Percentiles rank a stretch among this genome's conserved stretches.
phyloP scores from a whole-genome alignment of 2,888 invertebrate species.

The Ormia ochracea region DNA sequence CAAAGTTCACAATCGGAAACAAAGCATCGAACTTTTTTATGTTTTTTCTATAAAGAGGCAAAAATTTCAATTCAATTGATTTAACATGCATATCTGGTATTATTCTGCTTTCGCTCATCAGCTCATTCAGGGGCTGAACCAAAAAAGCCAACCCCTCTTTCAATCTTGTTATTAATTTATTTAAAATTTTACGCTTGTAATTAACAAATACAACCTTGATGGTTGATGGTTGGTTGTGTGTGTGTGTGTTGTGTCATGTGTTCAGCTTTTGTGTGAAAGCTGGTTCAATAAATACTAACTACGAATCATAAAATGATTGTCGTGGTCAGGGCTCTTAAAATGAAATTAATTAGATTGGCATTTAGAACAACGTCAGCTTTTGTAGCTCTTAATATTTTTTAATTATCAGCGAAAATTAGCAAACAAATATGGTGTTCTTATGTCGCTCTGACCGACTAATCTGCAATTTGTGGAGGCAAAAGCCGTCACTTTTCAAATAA shows the following conservation, averaged over 20 bases:
- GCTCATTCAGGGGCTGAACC: not conserved
- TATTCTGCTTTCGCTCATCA: slow-evolving; percentile 12
- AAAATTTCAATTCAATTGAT: slow-evolving; percentile 38
- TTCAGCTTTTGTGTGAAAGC: not conserved
- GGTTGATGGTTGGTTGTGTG: not conserved
- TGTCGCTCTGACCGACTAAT: too few species aligned
- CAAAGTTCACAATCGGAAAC: not conserved
- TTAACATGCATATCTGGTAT: slow-evolving; percentile 4
- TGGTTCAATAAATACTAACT: not conserved
- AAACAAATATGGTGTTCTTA: too few species aligned
- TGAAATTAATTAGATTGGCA: not conserved
- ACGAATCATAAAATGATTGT: slow-evolving; percentile 11
- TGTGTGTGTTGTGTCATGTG: not conserved
- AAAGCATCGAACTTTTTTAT: slow-evolving; percentile 1
- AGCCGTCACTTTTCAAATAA: too few species aligned
- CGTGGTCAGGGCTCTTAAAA: slow-evolving; percentile 45
- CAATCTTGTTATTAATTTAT: slow-evolving; percentile 45
- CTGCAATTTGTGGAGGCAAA: too few species aligned
- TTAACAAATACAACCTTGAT: slow-evolving; percentile 42
- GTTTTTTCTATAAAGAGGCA: not conserved
- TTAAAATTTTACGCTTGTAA: slow-evolving; percentile 42
- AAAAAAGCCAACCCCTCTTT: slow-evolving; percentile 42
- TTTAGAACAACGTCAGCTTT: not conserved
- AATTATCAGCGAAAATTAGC: not conserved
- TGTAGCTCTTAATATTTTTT: not conserved